These are phyloP conservation scores for Neomonachus schauinslandi DNA, from an alignment of 2,113 vertebrate species.

Conservation along the genomic window DNA sequence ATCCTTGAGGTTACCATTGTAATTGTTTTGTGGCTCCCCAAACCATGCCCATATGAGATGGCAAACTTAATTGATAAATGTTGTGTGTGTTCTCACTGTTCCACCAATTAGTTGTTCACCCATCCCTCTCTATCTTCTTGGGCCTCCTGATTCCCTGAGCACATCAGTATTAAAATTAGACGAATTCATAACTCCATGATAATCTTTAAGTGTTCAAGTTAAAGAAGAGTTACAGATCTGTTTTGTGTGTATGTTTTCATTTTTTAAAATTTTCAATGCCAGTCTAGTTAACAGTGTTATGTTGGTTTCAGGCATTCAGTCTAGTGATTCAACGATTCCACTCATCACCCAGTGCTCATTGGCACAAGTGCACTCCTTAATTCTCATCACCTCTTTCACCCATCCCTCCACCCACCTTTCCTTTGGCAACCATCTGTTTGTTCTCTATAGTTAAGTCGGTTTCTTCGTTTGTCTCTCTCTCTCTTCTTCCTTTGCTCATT, in stretches of 20 bases:
- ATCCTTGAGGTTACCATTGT: background rate
- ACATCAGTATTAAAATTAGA: background rate
- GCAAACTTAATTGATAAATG: background rate
- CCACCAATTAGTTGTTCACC: background rate
- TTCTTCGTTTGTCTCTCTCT: background rate
- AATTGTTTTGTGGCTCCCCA: background rate
- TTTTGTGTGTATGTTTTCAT: background rate
- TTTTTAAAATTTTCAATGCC: background rate
- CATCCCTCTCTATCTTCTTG: background rate
- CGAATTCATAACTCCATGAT: background rate
- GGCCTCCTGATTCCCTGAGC: background rate
- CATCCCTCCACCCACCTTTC: background rate
- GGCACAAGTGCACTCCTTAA: background rate
- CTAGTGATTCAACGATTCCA: background rate
- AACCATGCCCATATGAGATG: background rate
- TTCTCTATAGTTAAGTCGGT: background rate
- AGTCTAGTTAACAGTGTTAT: background rate
- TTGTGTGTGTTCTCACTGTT: background rate
- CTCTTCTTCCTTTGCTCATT: background rate
- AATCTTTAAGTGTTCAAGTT: background rate
- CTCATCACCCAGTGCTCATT: background rate
- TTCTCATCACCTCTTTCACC: background rate
- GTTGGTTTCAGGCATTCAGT: background rate
- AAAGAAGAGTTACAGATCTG: background rate
- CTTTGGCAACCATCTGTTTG: background rate